Conservation (phyloP, 2,113 vertebrate species). For the Oryzias melastigma region DNA sequence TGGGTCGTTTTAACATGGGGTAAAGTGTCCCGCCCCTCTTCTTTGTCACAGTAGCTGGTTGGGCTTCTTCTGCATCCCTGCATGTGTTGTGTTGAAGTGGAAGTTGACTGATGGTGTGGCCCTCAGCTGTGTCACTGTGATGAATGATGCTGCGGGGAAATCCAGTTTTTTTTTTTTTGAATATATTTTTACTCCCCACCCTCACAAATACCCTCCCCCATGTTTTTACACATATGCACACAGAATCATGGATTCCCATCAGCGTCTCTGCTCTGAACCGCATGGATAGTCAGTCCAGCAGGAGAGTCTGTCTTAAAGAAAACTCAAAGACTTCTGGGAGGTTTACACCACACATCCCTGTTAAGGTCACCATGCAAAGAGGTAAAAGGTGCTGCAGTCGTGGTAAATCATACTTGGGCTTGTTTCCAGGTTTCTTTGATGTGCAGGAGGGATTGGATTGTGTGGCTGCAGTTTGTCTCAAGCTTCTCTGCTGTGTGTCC, state of each 20-base stretch:
- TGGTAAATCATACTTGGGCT: no score
- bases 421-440: no score
- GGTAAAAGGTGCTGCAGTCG: no score
- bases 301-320: no score
- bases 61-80: slow-evolving; percentile 2
- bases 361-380: no score
- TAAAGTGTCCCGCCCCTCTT: neutral
- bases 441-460: no score
- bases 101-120: slow-evolving; percentile 45
- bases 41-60: neutral
- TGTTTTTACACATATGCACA: neutral
- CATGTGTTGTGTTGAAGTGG: neutral
- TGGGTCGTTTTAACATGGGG: no score
- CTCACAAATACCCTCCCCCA: neutral
- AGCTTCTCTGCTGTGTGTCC: no score
- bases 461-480: no score
- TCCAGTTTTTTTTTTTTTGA: slow-evolving; percentile 31
- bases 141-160: slow-evolving; percentile 29
- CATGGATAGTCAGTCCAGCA: no score
- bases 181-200: slow-evolving; percentile 44
- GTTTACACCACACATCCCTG: no score
- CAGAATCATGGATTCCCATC: neutral
- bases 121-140: slow-evolving; percentile 51
- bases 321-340: no score
- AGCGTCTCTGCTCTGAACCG: neutral